These are phyloP conservation scores for Apis cerana DNA, from an alignment of 1,140 invertebrate genomes.

Conservation along the genomic window DNA sequence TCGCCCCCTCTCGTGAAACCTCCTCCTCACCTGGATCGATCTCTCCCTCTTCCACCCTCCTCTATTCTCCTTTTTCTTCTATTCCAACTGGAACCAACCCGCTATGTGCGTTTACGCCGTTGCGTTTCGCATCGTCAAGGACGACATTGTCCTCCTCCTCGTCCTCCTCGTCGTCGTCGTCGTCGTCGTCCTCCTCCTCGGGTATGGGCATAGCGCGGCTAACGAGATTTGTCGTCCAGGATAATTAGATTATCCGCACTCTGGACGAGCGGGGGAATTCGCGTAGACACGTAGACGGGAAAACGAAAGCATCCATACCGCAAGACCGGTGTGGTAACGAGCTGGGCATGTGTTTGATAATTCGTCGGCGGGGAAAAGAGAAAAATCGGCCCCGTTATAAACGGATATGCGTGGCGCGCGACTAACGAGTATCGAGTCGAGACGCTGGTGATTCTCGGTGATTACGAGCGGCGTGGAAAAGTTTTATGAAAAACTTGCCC, in stretches of 20 bases:
- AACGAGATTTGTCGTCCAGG: slow-evolving; percentile 73
- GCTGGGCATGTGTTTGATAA: slow-evolving; percentile 49
- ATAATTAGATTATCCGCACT: slow-evolving; percentile 73
- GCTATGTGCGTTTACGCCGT: slow-evolving; percentile 54
- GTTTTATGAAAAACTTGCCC: no score
- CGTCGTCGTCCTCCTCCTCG: slow-evolving; percentile 55
- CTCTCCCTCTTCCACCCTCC: not conserved
- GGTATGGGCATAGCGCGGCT: slow-evolving; percentile 60
- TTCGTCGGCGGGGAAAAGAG: slow-evolving; percentile 16
- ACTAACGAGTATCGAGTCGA: slow-evolving; percentile 11
- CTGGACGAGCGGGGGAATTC: slow-evolving; percentile 53
- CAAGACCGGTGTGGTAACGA: slow-evolving; percentile 31
- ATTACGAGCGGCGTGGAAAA: not conserved
- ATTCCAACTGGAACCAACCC: slow-evolving; percentile 35
- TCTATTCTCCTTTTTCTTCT: slow-evolving; percentile 27
- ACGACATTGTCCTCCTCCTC: slow-evolving; percentile 53
- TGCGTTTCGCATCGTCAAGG: slow-evolving; percentile 63
- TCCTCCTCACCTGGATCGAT: not conserved
- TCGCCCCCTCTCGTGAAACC: not conserved
- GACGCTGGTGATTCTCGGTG: not conserved
- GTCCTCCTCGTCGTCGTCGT: not conserved
- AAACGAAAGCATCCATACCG: slow-evolving; percentile 54
- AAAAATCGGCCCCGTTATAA: not conserved
- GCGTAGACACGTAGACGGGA: slow-evolving; percentile 44
- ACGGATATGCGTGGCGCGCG: not conserved